Evolutionary conservation across 1,140 invertebrate genomes (phyloP), one percentile per base, ranked within the genome.

Genomic region (Hyles euphorbiae): DNA sequence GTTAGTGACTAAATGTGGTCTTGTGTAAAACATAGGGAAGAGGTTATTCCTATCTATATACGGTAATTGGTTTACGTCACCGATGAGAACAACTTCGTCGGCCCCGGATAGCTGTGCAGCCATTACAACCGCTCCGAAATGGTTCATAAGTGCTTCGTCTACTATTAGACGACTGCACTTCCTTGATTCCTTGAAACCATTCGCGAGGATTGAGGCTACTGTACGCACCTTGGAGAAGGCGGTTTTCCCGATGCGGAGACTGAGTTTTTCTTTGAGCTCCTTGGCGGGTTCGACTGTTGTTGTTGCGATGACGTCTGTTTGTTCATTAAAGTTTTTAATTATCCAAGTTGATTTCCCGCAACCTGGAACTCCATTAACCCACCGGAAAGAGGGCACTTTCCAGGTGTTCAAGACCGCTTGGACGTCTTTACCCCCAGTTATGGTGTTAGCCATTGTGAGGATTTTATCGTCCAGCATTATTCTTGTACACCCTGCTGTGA

Each of bases 51-150:
- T 11, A 22, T 76, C 67, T 9, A 77, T 67, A 40, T 47, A 76
- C 0, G 68, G 74, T 0, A 76, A 51, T 40, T 77, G 72, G 49
- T 74, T 76, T 0, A 61, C 52, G 34, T 74, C 74, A 11, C 74
- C 72, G 5, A 67, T 54, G 33, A 72, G 49, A 3, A 65, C 2
- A 2, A 65, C 32, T 7, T 66, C 61, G 0, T 44, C 48, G 0
- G 59, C 65, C 9, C 45, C 45, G 2, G 52, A n/a, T 7, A 70
- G 7, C 2, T 33, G 56, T 0, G 43, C 12, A 0, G 62, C 58
- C 59, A 72, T 65, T 4, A 71, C 53, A 44, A 69, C 67, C n/a
- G 71, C 52, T 2, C 68, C 67, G 46, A 74, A 71, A 48, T 76
- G 68, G n/a, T n/a, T n/a, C n/a, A n/a, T n/a, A n/a, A n/a, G n/a